Percentiles rank a stretch among this genome's conserved stretches.
These are phyloP conservation scores for Egretta garzetta DNA, from an alignment of 2,113 vertebrate species.

Conservation along the genomic window DNA sequence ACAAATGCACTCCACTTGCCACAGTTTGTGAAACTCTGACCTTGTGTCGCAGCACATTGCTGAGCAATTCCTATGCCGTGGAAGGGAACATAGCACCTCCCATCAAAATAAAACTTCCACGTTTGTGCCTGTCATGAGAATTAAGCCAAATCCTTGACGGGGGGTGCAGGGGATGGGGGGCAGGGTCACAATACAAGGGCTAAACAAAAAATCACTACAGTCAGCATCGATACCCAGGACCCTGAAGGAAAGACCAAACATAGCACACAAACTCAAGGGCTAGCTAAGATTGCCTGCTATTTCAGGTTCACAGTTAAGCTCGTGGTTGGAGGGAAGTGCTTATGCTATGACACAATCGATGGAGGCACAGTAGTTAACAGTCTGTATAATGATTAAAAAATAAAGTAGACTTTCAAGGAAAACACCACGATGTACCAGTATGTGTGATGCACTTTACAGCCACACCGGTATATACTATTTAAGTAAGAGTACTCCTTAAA, in stretches of 20 bases:
- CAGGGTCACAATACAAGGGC: not conserved
- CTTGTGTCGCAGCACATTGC: not conserved
- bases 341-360: not conserved
- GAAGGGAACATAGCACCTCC: not conserved
- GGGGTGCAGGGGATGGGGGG: not conserved
- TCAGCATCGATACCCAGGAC: not conserved
- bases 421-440: not conserved
- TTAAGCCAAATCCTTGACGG: not conserved
- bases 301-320: not conserved
- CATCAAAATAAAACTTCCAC: not conserved
- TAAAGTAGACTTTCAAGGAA: not conserved
- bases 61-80: not conserved
- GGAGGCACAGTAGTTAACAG: not conserved
- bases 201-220: not conserved
- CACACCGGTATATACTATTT: not conserved
- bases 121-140: not conserved
- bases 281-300: not conserved
- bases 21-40: not conserved
- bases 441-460: fast-evolving
- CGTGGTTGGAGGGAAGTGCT: not conserved
- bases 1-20: not conserved
- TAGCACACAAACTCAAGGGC: not conserved
- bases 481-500: not conserved
- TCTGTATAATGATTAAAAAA: not conserved
- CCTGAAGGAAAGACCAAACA: not conserved